Percentiles rank a stretch among this genome's conserved stretches.
phyloP scores from a whole-genome alignment of 2,113 vertebrate species.

The Epinephelus moara region DNA sequence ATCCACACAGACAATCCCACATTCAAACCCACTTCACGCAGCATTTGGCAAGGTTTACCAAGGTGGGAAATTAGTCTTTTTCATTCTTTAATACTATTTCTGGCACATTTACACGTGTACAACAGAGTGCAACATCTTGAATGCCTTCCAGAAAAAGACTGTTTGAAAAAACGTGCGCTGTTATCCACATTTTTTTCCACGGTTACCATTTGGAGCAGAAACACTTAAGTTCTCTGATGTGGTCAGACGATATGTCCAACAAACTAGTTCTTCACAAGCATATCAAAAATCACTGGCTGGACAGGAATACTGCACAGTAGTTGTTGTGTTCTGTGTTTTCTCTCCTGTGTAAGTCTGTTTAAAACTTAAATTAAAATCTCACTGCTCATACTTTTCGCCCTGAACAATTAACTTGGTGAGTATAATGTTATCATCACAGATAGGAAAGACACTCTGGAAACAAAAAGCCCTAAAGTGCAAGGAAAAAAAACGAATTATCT shows the following conservation, averaged over 20 bases:
- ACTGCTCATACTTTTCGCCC: neutral
- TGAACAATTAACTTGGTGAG: neutral
- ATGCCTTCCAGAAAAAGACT: no score
- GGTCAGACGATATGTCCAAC: neutral
- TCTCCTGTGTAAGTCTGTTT: neutral
- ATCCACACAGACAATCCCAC: no score
- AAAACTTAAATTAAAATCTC: neutral
- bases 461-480: neutral
- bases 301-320: neutral
- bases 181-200: neutral
- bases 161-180: no score
- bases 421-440: neutral
- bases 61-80: no score
- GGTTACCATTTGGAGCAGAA: neutral
- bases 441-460: neutral
- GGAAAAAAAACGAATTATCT: neutral
- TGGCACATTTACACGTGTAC: neutral
- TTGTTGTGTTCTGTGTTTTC: neutral
- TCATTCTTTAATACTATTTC: neutral
- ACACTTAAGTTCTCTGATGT: neutral
- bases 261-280: neutral
- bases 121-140: neutral
- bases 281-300: neutral
- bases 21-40: no score
- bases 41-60: no score